Evolutionary conservation across 2,113 vertebrate species (phyloP).

Genomic region (Cochlearius cochlearius): DNA sequence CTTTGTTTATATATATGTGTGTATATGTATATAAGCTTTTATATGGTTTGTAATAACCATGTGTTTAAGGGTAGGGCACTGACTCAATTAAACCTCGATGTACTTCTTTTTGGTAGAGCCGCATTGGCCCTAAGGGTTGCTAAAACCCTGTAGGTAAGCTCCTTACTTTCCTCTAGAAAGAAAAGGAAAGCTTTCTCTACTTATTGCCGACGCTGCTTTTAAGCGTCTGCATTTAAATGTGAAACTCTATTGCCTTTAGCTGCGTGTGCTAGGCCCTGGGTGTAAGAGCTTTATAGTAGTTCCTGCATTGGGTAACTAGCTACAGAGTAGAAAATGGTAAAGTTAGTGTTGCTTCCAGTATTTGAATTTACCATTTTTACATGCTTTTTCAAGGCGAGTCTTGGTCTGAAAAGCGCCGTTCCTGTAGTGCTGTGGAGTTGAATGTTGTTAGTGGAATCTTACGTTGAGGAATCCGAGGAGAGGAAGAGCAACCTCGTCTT

Average conservation of each 20-base stretch:
- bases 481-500: neutral
- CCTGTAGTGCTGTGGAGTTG: neutral
- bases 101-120: neutral
- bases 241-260: neutral
- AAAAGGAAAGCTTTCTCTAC: neutral
- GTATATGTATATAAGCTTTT: neutral
- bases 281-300: neutral
- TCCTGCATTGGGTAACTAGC: neutral
- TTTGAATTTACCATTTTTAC: neutral
- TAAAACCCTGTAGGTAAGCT: neutral
- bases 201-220: neutral
- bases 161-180: neutral
- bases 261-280: neutral
- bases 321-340: neutral
- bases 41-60: neutral
- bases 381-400: neutral
- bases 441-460: neutral
- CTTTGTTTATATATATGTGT: neutral
- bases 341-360: neutral
- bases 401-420: neutral
- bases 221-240: neutral
- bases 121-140: neutral
- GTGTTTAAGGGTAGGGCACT: neutral
- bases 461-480: neutral
- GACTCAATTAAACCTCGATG: neutral